Evolutionary conservation across 2,113 vertebrate species (phyloP).

Genomic region (Cheirogaleus medius): DNA sequence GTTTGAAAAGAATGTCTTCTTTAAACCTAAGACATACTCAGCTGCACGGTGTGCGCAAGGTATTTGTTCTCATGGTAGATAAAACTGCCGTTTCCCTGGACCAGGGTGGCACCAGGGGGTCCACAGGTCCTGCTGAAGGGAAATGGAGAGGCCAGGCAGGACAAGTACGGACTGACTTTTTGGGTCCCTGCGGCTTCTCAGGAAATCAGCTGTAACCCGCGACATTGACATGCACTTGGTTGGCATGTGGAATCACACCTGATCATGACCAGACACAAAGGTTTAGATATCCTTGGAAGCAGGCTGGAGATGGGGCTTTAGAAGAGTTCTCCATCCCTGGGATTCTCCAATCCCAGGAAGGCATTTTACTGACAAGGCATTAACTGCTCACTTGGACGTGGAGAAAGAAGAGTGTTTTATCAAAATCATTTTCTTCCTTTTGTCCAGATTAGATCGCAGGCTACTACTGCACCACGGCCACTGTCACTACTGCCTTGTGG

Average conservation of each 20-base stretch:
- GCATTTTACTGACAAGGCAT: neutral
- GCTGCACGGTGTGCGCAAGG: neutral
- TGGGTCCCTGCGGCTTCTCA: neutral
- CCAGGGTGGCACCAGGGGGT: too few species aligned
- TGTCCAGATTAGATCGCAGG: neutral
- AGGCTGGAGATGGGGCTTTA: neutral
- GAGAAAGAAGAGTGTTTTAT: neutral
- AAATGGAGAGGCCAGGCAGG: neutral
- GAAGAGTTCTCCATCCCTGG: neutral
- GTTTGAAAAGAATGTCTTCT: neutral
- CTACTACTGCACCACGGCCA: fast-evolving
- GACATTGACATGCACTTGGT: neutral
- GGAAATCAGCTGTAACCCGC: neutral
- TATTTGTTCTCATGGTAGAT: neutral
- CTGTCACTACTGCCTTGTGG: neutral
- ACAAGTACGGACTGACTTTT: neutral
- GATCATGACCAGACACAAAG: neutral
- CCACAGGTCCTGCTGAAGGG: neutral
- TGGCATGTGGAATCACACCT: neutral
- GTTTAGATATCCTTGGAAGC: neutral
- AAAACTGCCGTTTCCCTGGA: neutral
- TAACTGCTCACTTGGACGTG: neutral
- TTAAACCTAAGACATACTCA: neutral
- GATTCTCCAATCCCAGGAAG: too few species aligned
- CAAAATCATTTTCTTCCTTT: neutral